Evolutionary conservation across 2,113 vertebrate genomes (phyloP).

Genomic region (Rynchops niger): DNA sequence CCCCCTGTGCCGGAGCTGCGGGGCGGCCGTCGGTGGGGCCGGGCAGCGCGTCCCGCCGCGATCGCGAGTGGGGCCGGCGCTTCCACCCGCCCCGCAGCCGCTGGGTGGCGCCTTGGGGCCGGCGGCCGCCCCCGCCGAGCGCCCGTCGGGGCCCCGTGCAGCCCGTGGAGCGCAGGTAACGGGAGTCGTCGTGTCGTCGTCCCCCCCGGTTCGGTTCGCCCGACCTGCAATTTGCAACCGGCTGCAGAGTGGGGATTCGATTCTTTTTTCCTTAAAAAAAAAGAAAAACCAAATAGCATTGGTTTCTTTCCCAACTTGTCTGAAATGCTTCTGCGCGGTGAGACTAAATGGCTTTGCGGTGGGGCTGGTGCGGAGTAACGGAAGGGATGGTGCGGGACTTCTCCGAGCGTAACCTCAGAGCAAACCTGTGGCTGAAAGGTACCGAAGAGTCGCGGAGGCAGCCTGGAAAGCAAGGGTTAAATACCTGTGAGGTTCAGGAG

Average conservation of each 20-base stretch:
- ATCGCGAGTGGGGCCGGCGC: background rate
- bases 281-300: too few species aligned
- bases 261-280: background rate
- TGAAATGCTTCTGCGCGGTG: rapidly evolving
- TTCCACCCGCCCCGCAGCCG: background rate
- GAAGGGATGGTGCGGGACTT: rapidly evolving
- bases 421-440: rapidly evolving
- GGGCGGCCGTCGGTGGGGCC: background rate
- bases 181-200: too few species aligned
- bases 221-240: background rate
- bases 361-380: background rate
- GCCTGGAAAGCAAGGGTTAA: background rate
- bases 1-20: background rate
- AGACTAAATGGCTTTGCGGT: rapidly evolving
- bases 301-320: too few species aligned
- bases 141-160: background rate
- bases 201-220: background rate
- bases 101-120: slow-evolving; percentile 63
- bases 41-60: background rate
- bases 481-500: background rate
- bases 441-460: rapidly evolving
- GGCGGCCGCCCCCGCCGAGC: background rate
- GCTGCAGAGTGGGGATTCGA: rapidly evolving
- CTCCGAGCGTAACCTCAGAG: background rate
- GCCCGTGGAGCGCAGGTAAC: too few species aligned